Conservation (phyloP, 2,797 vertebrate genomes). For the Arctocebus calabarensis region DNA sequence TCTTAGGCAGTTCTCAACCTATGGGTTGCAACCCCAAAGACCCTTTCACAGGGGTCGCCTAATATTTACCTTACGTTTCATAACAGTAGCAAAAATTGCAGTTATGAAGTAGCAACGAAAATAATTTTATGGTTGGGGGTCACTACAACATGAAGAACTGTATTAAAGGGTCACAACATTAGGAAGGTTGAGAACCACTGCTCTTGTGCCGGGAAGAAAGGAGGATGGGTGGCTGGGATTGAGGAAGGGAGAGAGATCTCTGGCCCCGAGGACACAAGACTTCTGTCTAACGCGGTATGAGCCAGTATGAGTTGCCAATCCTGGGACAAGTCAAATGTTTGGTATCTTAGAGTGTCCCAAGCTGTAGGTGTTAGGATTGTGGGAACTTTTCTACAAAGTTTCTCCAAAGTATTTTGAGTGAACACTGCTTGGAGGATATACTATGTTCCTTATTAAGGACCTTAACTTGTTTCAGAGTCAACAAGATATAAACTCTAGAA, state of each 20-base stretch:
- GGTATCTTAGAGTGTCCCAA: background rate
- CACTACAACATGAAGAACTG: too few species aligned
- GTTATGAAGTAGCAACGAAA: too few species aligned
- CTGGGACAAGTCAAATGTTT: background rate
- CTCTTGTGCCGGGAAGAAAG: background rate
- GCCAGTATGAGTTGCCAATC: background rate
- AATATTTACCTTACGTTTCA: too few species aligned
- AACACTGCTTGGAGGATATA: background rate
- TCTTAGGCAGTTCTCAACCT: background rate
- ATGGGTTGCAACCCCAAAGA: too few species aligned
- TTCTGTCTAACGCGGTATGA: background rate
- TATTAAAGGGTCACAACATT: too few species aligned
- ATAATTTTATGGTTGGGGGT: too few species aligned
- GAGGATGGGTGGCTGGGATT: background rate
- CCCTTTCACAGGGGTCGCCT: too few species aligned
- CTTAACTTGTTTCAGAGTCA: background rate
- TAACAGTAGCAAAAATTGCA: too few species aligned
- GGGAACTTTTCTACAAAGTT: slow-evolving; percentile 12
- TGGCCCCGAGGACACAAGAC: background rate
- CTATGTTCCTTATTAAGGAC: background rate
- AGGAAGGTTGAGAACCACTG: too few species aligned
- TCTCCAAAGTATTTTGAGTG: background rate
- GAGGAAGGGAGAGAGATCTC: background rate
- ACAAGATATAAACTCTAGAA: background rate
- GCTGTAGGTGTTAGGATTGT: background rate